These are phyloP conservation scores for Pangasius macronema DNA, from an alignment of 2,797 vertebrate species.

Conservation along the genomic window DNA sequence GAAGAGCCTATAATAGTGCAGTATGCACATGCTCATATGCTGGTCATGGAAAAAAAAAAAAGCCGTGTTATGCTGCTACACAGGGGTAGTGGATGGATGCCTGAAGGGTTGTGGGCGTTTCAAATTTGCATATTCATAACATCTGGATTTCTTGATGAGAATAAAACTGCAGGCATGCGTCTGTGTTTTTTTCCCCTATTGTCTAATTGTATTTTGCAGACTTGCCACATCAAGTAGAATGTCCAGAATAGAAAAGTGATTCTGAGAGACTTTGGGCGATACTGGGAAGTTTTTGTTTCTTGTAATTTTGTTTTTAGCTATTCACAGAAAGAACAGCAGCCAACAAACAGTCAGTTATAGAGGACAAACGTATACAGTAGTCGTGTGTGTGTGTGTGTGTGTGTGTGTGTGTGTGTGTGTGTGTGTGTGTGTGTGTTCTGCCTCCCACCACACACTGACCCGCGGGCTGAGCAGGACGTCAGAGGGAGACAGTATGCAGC, in stretches of 20 bases:
- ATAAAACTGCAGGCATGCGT: not conserved
- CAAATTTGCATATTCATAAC: constrained; percentile 7
- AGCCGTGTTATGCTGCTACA: no score
- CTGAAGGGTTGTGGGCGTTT: not conserved
- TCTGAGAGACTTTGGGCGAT: not conserved
- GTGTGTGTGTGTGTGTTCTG: not conserved
- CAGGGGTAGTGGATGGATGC: not conserved
- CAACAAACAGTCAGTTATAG: not conserved
- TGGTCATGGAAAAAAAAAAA: not conserved
- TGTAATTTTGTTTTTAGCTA: not conserved
- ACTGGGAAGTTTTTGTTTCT: no score
- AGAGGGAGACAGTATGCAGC: constrained; percentile 43
- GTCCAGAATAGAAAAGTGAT: not conserved
- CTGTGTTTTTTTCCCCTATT: not conserved
- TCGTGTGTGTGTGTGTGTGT: not conserved
- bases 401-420: not conserved
- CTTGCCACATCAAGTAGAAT: not conserved
- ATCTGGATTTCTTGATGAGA: not conserved
- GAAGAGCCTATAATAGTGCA: not conserved
- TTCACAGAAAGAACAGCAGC: not conserved
- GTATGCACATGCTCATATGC: not conserved
- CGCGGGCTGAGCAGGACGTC: constrained; percentile 14
- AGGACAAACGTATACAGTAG: not conserved
- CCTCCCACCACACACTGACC: constrained; percentile 3
- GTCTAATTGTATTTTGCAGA: not conserved